Base-by-base conservation (phyloP, 2,113 vertebrate species). In the Oncorhynchus masou region DNA sequence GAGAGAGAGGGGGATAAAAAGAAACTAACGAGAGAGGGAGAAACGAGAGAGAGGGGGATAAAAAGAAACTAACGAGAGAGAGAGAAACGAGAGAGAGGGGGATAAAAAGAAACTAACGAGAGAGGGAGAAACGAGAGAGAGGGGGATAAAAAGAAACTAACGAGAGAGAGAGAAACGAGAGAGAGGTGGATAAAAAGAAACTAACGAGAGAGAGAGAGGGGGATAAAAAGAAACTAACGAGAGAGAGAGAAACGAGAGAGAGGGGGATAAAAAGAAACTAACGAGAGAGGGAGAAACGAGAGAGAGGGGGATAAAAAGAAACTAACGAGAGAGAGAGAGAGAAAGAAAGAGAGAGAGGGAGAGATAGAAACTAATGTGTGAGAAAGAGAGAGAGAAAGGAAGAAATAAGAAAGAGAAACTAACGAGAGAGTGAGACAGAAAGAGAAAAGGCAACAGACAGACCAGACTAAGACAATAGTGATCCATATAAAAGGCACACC, bases 401-500 rank as follows among this genome's bases (percentile, higher is more conserved):
- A 66, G 12, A 27, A 24, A 12, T 29, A 5, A 68, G 27, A 68
- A 13, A 11, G 62, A 27, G 64, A 66, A 8, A 66, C 34, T 39
- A 39, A 39, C 34, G 11, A 66, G 7, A n/a, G 8, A 66, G 24
- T 15, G 3, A 29, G 64, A 66, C 7, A 68, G 27, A 68, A 13
- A 24, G 62, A 27, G 64, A 66, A 8, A 66, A 24, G 13, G 20
- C 25, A 13, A 60, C 71, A 73, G 13, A 75, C n/a, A 51, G 25
- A 75, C 39, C 39, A 22, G 13, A 49, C 74, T 59, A n/a, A 22
- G 19, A 16, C 15, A 31, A 91, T 89, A 51, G 29, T 71, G 25
- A 89, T 85, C 93, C 8, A 87, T 86, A 82, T 81, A 90, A 95
- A 91, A 94, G 95, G 95, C 94, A 94, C 98, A 99, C 96, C 96